Conservation (phyloP, 2,888 invertebrate species). For the Cistogaster globosa region DNA sequence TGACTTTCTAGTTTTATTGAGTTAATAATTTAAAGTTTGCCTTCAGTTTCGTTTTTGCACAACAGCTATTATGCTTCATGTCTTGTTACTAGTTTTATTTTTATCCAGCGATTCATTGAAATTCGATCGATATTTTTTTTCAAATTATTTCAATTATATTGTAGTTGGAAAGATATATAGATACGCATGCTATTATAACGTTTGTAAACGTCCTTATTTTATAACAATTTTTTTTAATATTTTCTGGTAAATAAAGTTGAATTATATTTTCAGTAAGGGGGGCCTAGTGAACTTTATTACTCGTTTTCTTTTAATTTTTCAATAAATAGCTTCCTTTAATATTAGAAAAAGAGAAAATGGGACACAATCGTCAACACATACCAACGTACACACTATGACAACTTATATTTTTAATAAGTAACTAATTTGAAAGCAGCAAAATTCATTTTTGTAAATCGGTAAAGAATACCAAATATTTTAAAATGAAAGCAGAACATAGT, state of each 20-base stretch:
- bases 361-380: too few relatives aligned
- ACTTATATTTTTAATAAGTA: conserved; percentile 68
- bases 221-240: neutral
- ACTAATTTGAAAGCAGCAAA: conserved; percentile 65
- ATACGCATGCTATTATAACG: neutral
- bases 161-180: conserved; percentile 12
- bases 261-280: conserved; percentile 17
- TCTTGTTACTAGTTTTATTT: neutral
- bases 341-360: too few relatives aligned
- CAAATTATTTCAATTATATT: conserved; percentile 58
- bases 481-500: conserved; percentile 3
- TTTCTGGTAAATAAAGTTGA: neutral
- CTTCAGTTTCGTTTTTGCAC: neutral
- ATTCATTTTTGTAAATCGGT: conserved; percentile 60
- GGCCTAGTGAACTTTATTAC: neutral
- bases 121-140: conserved; percentile 67
- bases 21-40: conserved; percentile 26
- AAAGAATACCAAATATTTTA: neutral
- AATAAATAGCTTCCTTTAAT: too few relatives aligned
- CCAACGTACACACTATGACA: conserved; percentile 17
- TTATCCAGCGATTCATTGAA: conserved; percentile 47
- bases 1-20: conserved; percentile 26
- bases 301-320: too few relatives aligned
- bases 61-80: conserved; percentile 3
- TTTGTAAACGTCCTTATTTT: conserved; percentile 29